A percentile compares a stretch with the other conserved stretches of the same genome.
Evolutionary conservation across 2,888 invertebrate genomes (phyloP).

Genomic region (Plutella xylostella): DNA sequence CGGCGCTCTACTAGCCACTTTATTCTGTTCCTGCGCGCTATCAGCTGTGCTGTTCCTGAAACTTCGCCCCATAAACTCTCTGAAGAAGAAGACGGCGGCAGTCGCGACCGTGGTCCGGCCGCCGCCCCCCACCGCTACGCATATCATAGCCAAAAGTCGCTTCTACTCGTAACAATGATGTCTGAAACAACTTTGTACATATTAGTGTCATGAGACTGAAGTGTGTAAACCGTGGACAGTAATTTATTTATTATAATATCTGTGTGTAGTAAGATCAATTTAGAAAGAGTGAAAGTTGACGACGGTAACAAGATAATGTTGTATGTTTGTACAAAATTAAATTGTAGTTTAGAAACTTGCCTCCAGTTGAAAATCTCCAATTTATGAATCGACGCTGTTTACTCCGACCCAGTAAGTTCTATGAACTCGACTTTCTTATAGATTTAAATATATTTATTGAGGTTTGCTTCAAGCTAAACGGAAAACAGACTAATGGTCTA

Average conservation of each 20-base stretch:
- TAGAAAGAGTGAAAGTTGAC: neutral
- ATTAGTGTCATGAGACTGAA: conserved; percentile 69
- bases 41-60: conserved; percentile 89
- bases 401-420: conserved; percentile 7
- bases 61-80: conserved; percentile 75
- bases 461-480: neutral
- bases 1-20: conserved; percentile 83
- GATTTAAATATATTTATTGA: neutral
- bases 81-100: conserved; percentile 66
- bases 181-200: conserved; percentile 61
- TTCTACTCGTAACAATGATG: conserved; percentile 74
- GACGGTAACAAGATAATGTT: neutral
- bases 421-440: conserved; percentile 4
- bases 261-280: conserved; percentile 42
- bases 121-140: conserved; percentile 52
- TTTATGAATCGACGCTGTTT: neutral
- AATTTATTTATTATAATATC: conserved; percentile 47
- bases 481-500: too few relatives aligned
- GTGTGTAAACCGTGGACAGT: conserved; percentile 45
- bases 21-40: conserved; percentile 86
- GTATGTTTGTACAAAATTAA: too few relatives aligned
- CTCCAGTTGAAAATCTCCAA: neutral
- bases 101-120: conserved; percentile 57
- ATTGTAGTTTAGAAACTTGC: too few relatives aligned
- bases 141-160: conserved; percentile 70